A percentile compares a stretch with the other conserved stretches of the same genome.
Conservation (phyloP, 92 coral and sea anemone species). For the Porites rus region DNA sequence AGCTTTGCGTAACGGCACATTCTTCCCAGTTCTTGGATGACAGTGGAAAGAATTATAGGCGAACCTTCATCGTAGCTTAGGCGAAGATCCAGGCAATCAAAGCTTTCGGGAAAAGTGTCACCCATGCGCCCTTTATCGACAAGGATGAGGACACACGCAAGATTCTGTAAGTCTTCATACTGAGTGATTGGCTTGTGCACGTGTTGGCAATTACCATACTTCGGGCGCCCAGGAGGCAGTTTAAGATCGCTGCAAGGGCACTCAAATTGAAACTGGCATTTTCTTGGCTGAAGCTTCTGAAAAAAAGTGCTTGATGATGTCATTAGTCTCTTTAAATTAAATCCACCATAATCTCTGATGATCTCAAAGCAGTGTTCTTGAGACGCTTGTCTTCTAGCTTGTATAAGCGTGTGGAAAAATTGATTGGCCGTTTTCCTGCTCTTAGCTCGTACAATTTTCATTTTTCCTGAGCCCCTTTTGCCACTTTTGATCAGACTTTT, state of each 20-base stretch:
- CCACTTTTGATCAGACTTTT: conserved; percentile 21
- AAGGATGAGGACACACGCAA: conserved; percentile 55
- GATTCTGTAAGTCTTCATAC: conserved; percentile 53
- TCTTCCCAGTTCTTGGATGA: conserved; percentile 52
- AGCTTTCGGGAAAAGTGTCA: conserved; percentile 61
- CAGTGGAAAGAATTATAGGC: conserved; percentile 19
- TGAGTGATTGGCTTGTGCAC: conserved; percentile 50
- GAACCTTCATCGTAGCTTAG: conserved; percentile 41
- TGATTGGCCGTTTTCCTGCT: conserved; percentile 41
- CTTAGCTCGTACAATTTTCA: conserved; percentile 58
- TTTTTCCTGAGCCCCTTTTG: conserved; percentile 2
- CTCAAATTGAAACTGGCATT: conserved; percentile 14
- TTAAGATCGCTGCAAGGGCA: conserved; percentile 11
- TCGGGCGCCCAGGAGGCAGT: neutral
- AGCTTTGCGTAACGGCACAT: conserved; percentile 50
- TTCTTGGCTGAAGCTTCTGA: conserved; percentile 25
- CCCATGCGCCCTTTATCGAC: conserved; percentile 71
- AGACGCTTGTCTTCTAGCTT: conserved; percentile 9
- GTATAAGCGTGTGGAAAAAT: conserved; percentile 36
- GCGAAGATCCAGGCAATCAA: conserved; percentile 49
- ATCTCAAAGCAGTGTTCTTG: conserved; percentile 35
- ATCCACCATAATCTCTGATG: conserved; percentile 49
- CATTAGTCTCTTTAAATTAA: conserved; percentile 36
- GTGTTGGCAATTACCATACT: conserved; percentile 27
- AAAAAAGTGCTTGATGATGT: conserved; percentile 43